These are phyloP conservation scores for Bombycilla garrulus DNA, from an alignment of 2,113 vertebrate genomes.

Conservation along the genomic window DNA sequence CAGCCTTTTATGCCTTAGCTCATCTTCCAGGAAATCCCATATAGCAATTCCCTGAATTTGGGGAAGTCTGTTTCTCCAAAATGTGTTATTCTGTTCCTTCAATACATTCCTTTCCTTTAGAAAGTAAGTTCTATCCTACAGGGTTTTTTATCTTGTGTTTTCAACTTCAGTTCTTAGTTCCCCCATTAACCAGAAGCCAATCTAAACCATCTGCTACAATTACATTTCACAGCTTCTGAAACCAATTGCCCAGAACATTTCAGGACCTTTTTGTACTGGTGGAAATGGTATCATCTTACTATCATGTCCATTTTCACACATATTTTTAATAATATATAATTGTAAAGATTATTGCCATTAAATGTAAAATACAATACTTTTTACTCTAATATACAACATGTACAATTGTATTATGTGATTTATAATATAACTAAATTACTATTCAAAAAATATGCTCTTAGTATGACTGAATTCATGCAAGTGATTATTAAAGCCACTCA, in stretches of 20 bases:
- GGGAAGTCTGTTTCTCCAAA: neutral
- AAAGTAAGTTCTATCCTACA: neutral
- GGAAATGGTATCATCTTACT: neutral
- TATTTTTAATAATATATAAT: neutral
- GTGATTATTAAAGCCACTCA: neutral
- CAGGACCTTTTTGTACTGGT: neutral
- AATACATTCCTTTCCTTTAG: neutral
- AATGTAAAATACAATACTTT: neutral
- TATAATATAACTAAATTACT: neutral
- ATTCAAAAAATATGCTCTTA: neutral
- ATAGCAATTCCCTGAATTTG: neutral
- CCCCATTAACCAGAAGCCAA: neutral
- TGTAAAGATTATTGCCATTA: neutral
- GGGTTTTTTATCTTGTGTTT: neutral
- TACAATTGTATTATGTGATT: neutral
- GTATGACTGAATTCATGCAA: neutral
- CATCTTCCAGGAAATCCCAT: neutral
- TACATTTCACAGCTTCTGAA: neutral
- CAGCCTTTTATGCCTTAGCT: neutral
- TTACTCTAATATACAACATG: neutral
- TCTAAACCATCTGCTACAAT: neutral
- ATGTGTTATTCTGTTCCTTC: neutral
- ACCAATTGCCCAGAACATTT: neutral
- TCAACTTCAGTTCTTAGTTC: neutral
- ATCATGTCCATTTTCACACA: neutral